These are phyloP conservation scores for Monoplex corrugatus DNA, from an alignment of 2,888 invertebrate species.

Conservation along the genomic window DNA sequence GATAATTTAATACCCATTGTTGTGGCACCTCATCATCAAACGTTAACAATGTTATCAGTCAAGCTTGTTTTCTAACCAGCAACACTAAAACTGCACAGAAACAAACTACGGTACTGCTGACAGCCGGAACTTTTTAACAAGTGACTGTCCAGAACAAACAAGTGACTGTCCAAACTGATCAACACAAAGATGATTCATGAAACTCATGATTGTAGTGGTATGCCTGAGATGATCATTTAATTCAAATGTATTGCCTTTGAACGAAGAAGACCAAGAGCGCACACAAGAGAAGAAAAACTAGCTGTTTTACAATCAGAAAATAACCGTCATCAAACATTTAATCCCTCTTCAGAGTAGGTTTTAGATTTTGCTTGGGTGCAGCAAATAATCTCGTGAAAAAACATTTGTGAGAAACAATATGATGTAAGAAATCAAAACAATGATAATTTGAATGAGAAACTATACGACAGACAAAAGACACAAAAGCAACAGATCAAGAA, in stretches of 20 bases:
- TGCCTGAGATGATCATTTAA: conserved; percentile 8
- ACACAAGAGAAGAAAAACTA: no score
- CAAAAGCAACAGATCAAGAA: no score
- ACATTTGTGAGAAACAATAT: no score
- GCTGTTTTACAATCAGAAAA: no score
- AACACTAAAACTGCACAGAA: not conserved
- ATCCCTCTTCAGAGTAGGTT: no score
- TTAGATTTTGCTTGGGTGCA: no score
- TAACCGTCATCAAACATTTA: no score
- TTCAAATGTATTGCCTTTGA: not conserved
- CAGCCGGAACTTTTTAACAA: not conserved
- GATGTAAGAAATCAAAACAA: no score
- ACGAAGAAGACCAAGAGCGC: no score
- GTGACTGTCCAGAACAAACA: not conserved
- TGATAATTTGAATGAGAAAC: no score
- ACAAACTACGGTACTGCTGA: not conserved
- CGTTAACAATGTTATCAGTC: not conserved
- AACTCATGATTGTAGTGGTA: not conserved
- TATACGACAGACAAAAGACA: not conserved
- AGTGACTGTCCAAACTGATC: not conserved
- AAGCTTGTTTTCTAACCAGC: not conserved
- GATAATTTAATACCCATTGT: conserved; percentile 40
- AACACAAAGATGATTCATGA: not conserved
- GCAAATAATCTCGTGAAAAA: no score
- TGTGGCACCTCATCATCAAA: conserved; percentile 37